A percentile compares a stretch with the other conserved stretches of the same genome.
phyloP scores from a whole-genome alignment of 1,140 invertebrate species.

The Cydia strobilella region DNA sequence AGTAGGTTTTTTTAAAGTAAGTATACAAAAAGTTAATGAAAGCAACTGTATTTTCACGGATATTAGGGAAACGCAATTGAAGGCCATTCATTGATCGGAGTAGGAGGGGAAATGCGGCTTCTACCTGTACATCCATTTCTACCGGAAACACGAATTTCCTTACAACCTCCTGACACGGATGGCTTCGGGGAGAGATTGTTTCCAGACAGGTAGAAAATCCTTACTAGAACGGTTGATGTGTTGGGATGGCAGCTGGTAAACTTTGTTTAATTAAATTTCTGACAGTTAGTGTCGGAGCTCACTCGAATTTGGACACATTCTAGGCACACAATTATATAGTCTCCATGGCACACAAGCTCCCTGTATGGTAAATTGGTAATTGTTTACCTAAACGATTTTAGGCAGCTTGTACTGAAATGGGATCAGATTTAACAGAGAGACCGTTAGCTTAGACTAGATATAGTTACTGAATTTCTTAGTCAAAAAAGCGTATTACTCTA shows the following conservation, averaged over 20 bases:
- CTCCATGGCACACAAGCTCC: too few relatives aligned
- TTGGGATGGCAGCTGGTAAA: background rate
- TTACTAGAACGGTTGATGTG: background rate
- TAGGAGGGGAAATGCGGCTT: background rate
- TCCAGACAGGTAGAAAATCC: background rate
- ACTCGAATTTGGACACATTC: background rate
- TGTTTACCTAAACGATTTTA: background rate
- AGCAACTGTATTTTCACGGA: background rate
- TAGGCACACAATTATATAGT: too few relatives aligned
- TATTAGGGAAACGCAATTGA: background rate
- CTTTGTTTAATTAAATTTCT: conserved; percentile 15
- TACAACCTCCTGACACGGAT: conserved; percentile 14
- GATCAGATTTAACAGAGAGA: too few relatives aligned
- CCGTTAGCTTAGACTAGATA: too few relatives aligned
- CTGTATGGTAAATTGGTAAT: too few relatives aligned
- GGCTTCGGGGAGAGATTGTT: conserved; percentile 6
- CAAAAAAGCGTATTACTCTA: too few relatives aligned
- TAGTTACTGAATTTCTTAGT: too few relatives aligned
- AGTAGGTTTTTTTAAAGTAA: too few relatives aligned
- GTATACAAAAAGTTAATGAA: too few relatives aligned
- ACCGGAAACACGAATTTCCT: conserved; percentile 9
- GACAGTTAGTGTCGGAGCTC: background rate
- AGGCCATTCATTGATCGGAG: background rate
- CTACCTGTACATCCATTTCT: background rate
- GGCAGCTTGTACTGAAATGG: background rate